Percentiles rank a stretch among this genome's conserved stretches.
These are phyloP conservation scores for Pterocles gutturalis DNA, from an alignment of 2,113 vertebrate genomes.

Conservation along the genomic window DNA sequence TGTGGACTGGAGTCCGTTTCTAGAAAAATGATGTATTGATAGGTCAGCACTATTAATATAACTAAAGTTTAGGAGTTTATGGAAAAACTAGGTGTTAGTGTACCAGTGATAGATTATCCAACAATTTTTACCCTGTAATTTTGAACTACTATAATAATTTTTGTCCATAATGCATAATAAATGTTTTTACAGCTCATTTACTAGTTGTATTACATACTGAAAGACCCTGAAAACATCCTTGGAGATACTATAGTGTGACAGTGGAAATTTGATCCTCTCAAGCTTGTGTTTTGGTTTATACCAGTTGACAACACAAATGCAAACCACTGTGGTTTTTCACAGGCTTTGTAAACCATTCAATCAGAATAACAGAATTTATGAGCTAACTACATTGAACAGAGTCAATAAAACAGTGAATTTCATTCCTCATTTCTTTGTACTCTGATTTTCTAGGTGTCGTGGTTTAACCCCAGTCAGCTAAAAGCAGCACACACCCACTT, in stretches of 20 bases:
- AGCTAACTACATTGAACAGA: background rate
- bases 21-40: background rate
- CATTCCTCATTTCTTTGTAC: background rate
- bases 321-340: background rate
- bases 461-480: no score
- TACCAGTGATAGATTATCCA: background rate
- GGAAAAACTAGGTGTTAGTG: background rate
- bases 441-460: background rate
- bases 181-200: background rate
- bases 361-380: background rate
- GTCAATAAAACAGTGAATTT: background rate
- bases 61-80: background rate
- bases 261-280: background rate
- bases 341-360: background rate
- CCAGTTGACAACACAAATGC: background rate
- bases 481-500: no score
- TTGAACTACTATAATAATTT: background rate
- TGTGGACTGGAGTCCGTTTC: background rate
- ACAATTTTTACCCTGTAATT: background rate
- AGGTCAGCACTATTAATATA: background rate
- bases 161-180: background rate
- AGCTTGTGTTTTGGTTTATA: background rate
- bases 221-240: background rate
- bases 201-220: background rate
- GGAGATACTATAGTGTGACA: background rate